These are phyloP conservation scores for Phenganax subtilis DNA, from an alignment of 92 coral and sea anemone genomes.

Conservation along the genomic window DNA sequence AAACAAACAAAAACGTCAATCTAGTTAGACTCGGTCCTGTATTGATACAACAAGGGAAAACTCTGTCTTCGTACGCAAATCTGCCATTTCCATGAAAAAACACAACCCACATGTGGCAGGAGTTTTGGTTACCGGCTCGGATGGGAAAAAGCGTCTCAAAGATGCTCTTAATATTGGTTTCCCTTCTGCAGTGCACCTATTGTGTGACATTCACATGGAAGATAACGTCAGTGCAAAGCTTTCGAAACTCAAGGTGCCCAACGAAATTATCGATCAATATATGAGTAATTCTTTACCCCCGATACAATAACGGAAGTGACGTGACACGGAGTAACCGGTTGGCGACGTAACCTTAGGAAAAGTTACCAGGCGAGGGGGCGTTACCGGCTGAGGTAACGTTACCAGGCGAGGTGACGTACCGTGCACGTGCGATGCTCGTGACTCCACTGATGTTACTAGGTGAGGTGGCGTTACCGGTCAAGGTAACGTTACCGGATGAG, in stretches of 20 bases:
- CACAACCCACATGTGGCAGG: constrained; percentile 2
- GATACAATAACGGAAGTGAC: no score
- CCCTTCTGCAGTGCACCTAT: neutral
- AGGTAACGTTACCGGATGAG: no score
- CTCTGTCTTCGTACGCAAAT: constrained; percentile 12
- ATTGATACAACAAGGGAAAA: constrained; percentile 8
- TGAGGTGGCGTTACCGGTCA: no score
- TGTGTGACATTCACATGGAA: constrained; percentile 8
- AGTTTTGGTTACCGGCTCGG: neutral
- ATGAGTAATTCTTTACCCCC: no score
- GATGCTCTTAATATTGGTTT: neutral
- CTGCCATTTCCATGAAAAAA: constrained; percentile 8
- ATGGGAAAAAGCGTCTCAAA: neutral
- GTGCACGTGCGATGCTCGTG: no score
- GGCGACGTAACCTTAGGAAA: no score
- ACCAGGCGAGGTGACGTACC: no score
- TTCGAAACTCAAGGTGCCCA: constrained; percentile 1
- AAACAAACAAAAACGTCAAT: constrained; percentile 3
- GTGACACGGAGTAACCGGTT: no score
- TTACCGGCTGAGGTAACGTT: no score
- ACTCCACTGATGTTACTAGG: no score
- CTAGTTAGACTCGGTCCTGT: constrained; percentile 15
- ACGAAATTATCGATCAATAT: neutral
- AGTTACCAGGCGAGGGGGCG: no score
- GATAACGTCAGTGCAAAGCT: neutral